Evolutionary conservation across 2,113 vertebrate genomes (phyloP), one percentile per base, ranked within the genome.

Genomic region (Gavialis gangeticus): DNA sequence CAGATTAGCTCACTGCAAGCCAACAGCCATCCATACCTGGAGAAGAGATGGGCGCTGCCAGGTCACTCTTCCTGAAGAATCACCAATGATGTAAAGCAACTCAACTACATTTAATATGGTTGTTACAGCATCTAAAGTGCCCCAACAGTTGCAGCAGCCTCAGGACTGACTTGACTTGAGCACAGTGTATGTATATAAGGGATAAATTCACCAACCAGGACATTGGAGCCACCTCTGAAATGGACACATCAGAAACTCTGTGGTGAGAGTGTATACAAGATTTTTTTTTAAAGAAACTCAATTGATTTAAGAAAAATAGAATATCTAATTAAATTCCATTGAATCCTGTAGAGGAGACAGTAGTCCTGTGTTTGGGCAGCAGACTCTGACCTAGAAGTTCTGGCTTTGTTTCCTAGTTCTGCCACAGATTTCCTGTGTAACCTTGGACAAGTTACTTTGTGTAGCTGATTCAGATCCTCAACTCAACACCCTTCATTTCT

Each of bases 131-230:
- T 46, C 46, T 46, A 46, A 46, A 46, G 46, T 46, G 46, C 46
- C 46, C 46, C 46, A 46, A 46, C 46, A 46, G 46, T 46, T 46
- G 46, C 46, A 46, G 46, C 46, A 46, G 46, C 8, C 46, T 46
- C 8, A 9, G 46, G 46, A 46, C 46, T 46, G 46, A 46, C 6
- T 46, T 46, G 46, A 46, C 46, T 9, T 46, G 46, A 46, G 46
- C 73, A 56, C 57, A 64, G 4, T 84, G 17, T 92, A 10, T 89
- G 63, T 89, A 89, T 80, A 60, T 80, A 95, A 90, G 34, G 46
- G 78, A 93, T 96, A 86, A 92, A 89, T 89, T 94, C 93, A 62
- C 55, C 63, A 92, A 34, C 78, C 81, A 85, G 21, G 75, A 92
- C 94, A 94, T 92, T 93, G 84, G 16, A 90, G 22, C 88, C 85